These are phyloP conservation scores for Petrocephalus sullivani DNA, from an alignment of 2,797 vertebrate species.

Conservation along the genomic window DNA sequence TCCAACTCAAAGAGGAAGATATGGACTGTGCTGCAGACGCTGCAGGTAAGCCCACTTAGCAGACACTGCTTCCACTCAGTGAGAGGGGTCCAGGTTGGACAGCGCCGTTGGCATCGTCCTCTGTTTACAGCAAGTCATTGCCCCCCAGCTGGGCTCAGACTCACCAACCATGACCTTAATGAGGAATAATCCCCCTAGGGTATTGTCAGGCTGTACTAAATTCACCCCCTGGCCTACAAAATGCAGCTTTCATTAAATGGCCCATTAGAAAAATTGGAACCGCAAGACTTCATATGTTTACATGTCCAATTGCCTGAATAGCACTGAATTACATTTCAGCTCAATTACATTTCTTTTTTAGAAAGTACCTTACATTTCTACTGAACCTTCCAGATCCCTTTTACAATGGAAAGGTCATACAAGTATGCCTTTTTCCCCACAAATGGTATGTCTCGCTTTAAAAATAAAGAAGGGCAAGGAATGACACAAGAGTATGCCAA, in stretches of 20 bases:
- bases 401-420: not conserved
- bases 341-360: not conserved
- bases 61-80: not conserved
- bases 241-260: conserved; percentile 16
- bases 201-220: not conserved
- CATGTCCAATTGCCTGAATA: not conserved
- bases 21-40: not conserved
- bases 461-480: not conserved
- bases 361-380: not conserved
- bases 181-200: conserved; percentile 5
- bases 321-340: conserved; percentile 11
- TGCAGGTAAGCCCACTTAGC: not conserved
- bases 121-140: not conserved
- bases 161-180: not conserved
- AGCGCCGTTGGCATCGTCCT: not conserved
- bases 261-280: not conserved
- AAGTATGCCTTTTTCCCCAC: not conserved
- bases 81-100: not conserved
- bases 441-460: not conserved
- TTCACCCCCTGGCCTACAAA: conserved; percentile 3
- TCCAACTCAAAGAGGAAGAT: not conserved
- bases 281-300: not conserved
- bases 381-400: not conserved
- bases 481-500: not conserved
- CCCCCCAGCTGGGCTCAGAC: not conserved